phyloP scores from a whole-genome alignment of 2,888 invertebrate species.

The Therioaphis trifolii region DNA sequence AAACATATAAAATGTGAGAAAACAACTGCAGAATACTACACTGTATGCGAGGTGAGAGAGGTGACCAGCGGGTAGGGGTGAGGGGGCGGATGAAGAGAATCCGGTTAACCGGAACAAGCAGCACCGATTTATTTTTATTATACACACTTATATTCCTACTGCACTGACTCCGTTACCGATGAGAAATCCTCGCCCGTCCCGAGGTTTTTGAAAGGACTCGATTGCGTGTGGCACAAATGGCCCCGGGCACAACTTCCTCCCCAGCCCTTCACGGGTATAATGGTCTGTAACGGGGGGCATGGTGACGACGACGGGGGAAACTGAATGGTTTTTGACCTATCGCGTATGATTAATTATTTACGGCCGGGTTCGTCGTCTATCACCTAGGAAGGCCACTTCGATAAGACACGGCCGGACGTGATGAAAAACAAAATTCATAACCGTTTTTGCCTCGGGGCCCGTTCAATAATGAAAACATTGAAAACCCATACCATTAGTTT shows the following conservation, averaged over 20 bases:
- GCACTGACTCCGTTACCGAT: not conserved
- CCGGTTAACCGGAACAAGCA: constrained; percentile 45
- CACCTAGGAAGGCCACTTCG: constrained; percentile 43
- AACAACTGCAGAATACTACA: constrained; percentile 10
- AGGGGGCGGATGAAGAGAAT: constrained; percentile 36
- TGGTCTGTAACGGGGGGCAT: not conserved
- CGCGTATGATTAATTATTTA: constrained; percentile 53
- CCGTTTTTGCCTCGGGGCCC: constrained; percentile 24
- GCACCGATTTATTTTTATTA: constrained; percentile 51
- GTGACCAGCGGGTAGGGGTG: too few species aligned
- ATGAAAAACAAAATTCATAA: constrained; percentile 52
- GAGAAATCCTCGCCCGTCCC: not conserved
- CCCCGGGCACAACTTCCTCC: not conserved
- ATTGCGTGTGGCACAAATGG: constrained; percentile 48
- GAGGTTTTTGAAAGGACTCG: constrained; percentile 29
- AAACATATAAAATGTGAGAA: constrained; percentile 10
- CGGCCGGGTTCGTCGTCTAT: constrained; percentile 42
- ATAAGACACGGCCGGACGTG: constrained; percentile 51
- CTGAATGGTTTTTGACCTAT: constrained; percentile 48
- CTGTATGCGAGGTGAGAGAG: not conserved
- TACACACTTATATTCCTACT: constrained; percentile 22
- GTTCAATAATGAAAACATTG: constrained; percentile 47
- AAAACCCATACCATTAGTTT: constrained; percentile 47
- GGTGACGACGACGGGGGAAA: too few species aligned
- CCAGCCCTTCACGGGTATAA: not conserved